phyloP scores from a whole-genome alignment of 2,113 vertebrate genomes.

The Tragulus kanchil region DNA sequence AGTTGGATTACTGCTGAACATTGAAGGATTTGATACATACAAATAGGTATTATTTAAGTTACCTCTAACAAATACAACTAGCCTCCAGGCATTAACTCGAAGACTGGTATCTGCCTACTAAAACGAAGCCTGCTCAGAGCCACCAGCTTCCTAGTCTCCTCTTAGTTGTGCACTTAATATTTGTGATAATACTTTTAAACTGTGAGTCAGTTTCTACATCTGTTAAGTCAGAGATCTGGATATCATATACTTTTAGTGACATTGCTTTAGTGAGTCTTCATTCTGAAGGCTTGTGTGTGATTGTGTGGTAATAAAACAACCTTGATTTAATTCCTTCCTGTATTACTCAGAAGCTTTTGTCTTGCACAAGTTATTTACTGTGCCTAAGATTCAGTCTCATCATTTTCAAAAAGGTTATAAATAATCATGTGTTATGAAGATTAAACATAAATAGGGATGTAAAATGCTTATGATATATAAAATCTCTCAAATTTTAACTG shows the following conservation, averaged over 20 bases:
- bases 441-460: constrained; percentile 17
- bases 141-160: background rate
- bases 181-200: background rate
- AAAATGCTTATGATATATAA: constrained; percentile 22
- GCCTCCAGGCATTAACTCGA: background rate
- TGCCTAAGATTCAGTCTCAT: background rate
- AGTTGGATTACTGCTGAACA: background rate
- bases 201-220: background rate
- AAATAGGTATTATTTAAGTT: constrained; percentile 23
- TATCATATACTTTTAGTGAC: background rate
- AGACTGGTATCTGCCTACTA: background rate
- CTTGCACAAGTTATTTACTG: constrained; percentile 18
- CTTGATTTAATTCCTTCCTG: background rate
- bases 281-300: background rate
- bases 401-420: background rate
- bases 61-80: background rate
- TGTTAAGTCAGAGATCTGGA: background rate
- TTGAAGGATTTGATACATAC: constrained; percentile 39
- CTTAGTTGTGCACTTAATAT: background rate
- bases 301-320: background rate
- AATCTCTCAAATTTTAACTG: background rate
- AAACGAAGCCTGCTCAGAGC: background rate
- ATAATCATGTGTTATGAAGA: background rate
- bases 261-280: constrained; percentile 48
- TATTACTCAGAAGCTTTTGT: background rate